Evolutionary conservation across 2,888 invertebrate species (phyloP), one percentile per base, ranked within the genome.

Genomic region (Nomada goodeniana): DNA sequence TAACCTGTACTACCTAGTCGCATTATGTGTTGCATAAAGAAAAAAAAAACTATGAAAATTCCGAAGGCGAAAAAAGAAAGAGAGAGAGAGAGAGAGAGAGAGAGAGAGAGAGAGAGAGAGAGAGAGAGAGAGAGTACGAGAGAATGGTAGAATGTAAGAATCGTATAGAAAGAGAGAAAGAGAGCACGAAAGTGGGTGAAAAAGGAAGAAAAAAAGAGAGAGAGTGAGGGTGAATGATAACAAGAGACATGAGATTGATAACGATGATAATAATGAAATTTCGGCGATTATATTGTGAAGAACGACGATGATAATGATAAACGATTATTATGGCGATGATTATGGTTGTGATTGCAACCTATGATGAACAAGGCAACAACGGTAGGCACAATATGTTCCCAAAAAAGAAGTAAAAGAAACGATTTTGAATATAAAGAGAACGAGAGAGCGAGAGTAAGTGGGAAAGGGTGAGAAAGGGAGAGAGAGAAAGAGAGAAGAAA

Each of bases 1-100:
- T 93, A 93, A 93, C 91, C 92, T 92, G 93, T 93, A 93, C 91
- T 93, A 93, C 92, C 93, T 93, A 93, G 93, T 93, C 93, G 93
- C 93, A 93, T 93, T 93, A 93, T 93, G 93, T 93, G 93, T 93
- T 93, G 93, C 93, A 91, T 93, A 92, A 91, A 87, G 83, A 84
- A 82, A 88, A 88, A 86, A 80, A 84, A 89, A 90, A 90, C 85
- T 89, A 90, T 84, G 86, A 88, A 89, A 91, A 91, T 88, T 89
- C 84, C 89, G 86, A 90, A 87, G 82, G 86, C 85, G 88, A 89
- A 89, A 89, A 89, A 89, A 80, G 77, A 72, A 68, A 77, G 84
- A 81, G 69, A 83, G 82, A 86, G 76, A 82, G 83, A 67, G 82
- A 86, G 76, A 82, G 83, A 67, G 82, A 86, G 78, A 88, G 78